phyloP scores from a whole-genome alignment of 2,888 invertebrate genomes.

The Trichacis sp. region DNA sequence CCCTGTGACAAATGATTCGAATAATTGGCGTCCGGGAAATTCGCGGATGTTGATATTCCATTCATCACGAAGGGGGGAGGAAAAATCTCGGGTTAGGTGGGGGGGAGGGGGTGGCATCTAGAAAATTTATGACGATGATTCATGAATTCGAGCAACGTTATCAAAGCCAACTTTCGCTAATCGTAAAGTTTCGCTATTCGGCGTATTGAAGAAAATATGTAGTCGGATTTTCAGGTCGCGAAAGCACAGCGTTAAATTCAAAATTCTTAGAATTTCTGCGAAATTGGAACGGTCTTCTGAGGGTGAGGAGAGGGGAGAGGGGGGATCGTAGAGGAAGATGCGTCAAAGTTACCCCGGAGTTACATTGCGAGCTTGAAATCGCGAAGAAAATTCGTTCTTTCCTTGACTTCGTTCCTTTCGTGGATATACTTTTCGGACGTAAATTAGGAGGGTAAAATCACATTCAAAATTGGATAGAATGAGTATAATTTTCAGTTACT shows the following conservation, averaged over 20 bases:
- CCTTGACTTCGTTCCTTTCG: neutral
- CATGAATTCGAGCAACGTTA: slow-evolving; percentile 41
- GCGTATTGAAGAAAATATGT: slow-evolving; percentile 47
- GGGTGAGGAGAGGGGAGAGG: slow-evolving; percentile 32
- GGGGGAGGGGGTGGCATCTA: slow-evolving; percentile 14
- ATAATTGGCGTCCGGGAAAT: too few species aligned
- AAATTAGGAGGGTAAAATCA: too few species aligned
- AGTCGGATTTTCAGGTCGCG: slow-evolving; percentile 53
- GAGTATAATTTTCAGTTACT: too few species aligned
- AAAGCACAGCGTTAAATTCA: slow-evolving; percentile 49
- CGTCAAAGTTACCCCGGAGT: slow-evolving; percentile 17
- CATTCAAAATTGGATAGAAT: too few species aligned
- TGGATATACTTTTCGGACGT: neutral
- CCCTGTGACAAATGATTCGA: too few species aligned
- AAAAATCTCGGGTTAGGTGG: too few species aligned
- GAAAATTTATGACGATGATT: slow-evolving; percentile 37
- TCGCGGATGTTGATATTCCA: neutral
- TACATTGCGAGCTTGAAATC: slow-evolving; percentile 40
- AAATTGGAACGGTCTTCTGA: slow-evolving; percentile 54
- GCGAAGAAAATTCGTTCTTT: slow-evolving; percentile 39
- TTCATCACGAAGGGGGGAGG: neutral
- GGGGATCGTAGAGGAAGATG: too few species aligned
- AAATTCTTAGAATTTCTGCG: slow-evolving; percentile 60
- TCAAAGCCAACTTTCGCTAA: slow-evolving; percentile 46
- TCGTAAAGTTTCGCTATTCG: slow-evolving; percentile 49